Conservation (phyloP, 2,888 invertebrate genomes). For the Falcaria lacertinaria region DNA sequence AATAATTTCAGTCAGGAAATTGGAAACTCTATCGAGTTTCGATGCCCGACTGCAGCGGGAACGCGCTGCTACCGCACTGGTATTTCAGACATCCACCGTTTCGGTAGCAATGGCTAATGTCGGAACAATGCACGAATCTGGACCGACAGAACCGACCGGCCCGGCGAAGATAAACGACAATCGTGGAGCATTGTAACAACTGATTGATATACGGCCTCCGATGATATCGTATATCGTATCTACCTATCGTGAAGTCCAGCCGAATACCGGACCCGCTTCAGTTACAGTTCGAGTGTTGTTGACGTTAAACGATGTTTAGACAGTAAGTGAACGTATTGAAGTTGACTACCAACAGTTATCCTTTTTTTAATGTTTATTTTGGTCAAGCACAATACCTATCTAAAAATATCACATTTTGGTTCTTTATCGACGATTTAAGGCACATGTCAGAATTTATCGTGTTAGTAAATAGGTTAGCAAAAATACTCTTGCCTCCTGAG, state of each 20-base stretch:
- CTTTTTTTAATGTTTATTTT: conserved; percentile 46
- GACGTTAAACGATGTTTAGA: conserved; percentile 72
- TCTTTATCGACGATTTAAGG: too few species aligned
- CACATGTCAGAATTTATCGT: too few species aligned
- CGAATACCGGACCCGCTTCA: conserved; percentile 69
- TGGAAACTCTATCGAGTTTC: conserved; percentile 74
- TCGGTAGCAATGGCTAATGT: conserved; percentile 67
- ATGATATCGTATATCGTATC: conserved; percentile 59
- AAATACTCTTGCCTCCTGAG: too few species aligned
- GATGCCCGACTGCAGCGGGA: conserved; percentile 58
- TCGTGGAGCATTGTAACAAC: conserved; percentile 72
- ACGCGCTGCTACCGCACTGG: conserved; percentile 61
- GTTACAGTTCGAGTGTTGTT: conserved; percentile 71
- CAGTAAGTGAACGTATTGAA: conserved; percentile 47
- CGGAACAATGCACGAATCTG: conserved; percentile 77
- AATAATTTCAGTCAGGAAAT: conserved; percentile 79
- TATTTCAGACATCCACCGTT: conserved; percentile 74
- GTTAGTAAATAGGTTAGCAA: too few species aligned
- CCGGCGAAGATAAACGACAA: conserved; percentile 77
- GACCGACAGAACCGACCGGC: conserved; percentile 70
- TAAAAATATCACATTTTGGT: too few species aligned
- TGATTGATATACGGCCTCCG: conserved; percentile 75
- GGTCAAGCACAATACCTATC: conserved; percentile 39
- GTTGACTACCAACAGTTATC: conserved; percentile 34
- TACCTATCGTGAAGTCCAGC: conserved; percentile 54